Evolutionary conservation across 92 coral and sea anemone species (phyloP), one percentile per base, ranked within the genome.

Genomic region (Zoanthus sansibaricus): DNA sequence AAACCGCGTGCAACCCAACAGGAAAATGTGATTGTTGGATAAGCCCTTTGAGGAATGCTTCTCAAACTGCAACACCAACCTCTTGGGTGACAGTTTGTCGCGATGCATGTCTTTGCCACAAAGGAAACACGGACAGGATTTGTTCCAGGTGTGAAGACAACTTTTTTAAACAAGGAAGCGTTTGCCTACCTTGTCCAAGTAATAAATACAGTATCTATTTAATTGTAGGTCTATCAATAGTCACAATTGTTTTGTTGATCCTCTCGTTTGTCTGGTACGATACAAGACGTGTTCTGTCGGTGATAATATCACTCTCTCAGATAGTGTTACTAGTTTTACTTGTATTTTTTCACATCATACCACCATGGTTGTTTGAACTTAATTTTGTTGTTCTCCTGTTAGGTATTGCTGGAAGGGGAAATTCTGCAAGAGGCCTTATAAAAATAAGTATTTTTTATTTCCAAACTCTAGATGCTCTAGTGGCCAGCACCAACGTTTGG

Each of bases 281-380:
- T 44, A 93, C 72, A 67, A 83, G 82, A n/a, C 91, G 88, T 61
- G 44, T 76, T 45, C 71, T 90, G 4, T 85, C 89, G 16, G 69
- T 93, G 16, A 13, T 83, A 6, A 64, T 93, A 9, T 89, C 87
- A 10, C 79, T 85, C 21, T 76, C 86, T 0, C 91, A 89, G 89
- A 89, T 92, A 25, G 20, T 90, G 15, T 58, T 92, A 15, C 71
- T 92, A 44, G 86, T 76, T 6, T 77, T 88, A 42, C 93, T 94
- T 21, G 89, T 89, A 25, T 86, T 90, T 55, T 67, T 88, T 56
- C 87, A 86, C 56, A 83, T 92, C 70, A 92, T 94, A 8, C 95
- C 98, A 33, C 84, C 89, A 7, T 95, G 98, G 98, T 68, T 95
- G 0, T 88, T 95, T 72, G 93, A 91, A 55, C 85, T 93, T 13